phyloP scores from a whole-genome alignment of 2,888 invertebrate genomes.

The Agrotis exclamationis region DNA sequence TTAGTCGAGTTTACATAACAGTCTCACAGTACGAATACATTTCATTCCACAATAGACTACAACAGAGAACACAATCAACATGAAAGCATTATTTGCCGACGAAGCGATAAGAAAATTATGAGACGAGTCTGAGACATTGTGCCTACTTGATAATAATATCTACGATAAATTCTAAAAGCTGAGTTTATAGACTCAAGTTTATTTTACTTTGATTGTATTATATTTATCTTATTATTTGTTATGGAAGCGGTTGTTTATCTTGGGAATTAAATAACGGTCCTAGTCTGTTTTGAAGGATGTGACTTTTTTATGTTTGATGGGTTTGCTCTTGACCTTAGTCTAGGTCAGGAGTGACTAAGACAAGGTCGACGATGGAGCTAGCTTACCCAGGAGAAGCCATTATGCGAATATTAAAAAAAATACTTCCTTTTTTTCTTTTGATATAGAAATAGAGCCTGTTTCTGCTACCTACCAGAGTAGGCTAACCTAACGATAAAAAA shows the following conservation, averaged over 20 bases:
- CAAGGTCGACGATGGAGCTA: no score
- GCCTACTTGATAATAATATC: constrained; percentile 53
- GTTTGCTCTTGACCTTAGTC: no score
- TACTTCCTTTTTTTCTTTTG: no score
- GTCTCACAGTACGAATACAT: constrained; percentile 24
- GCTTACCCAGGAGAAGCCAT: no score
- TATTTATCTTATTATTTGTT: constrained; percentile 35
- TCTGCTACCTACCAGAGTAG: no score
- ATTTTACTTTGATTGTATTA: constrained; percentile 31
- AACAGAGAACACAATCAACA: constrained; percentile 43
- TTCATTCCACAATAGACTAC: constrained; percentile 34
- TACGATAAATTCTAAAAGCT: constrained; percentile 46
- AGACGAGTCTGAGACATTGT: constrained; percentile 64
- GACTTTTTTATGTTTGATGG: no score
- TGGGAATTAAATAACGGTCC: constrained; percentile 19
- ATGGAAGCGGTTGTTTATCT: constrained; percentile 27
- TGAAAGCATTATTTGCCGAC: constrained; percentile 67
- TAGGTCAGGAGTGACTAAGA: no score
- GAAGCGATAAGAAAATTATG: constrained; percentile 71
- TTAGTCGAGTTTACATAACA: constrained; percentile 4
- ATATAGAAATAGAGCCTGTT: no score
- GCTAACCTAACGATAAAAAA: no score
- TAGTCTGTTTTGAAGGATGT: background rate
- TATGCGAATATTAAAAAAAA: no score
- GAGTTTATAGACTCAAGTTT: constrained; percentile 40